Base-by-base conservation (phyloP, 2,888 invertebrate species). In the Ichneumon xanthorius region DNA sequence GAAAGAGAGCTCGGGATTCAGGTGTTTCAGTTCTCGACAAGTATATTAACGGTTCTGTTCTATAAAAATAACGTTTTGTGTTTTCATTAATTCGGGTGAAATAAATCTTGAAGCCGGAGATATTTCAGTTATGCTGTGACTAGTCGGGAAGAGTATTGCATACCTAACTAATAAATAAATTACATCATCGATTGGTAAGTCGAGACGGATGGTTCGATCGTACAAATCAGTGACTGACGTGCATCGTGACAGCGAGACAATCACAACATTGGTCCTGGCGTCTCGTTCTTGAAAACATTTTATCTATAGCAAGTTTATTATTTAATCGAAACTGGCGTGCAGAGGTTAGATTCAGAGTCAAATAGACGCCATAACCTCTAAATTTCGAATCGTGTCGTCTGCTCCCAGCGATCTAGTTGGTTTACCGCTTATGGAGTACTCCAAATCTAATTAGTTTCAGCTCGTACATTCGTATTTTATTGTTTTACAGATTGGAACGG, bases 11-110 rank as follows among this genome's bases (percentile, higher is more conserved):
- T 91, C 89, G 89, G 88, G 55, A 88, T 90, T 87, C 77, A 91
- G 91, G 88, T 91, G 90, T 90, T 91, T 87, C 89, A 89, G 89
- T 91, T 90, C 88, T 88, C 80, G 75, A 82, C 45, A 71, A 86
- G 45, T 11, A 33, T 48, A 65, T 55, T 26, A 53, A 26, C 5
- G 30, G 63, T 63, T 63, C 33, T 68, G 40, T 50, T 80, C 53
- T 33, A 40, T 68, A 80, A 58, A 55, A 6, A 58, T 55, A 53
- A 82, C 63, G 73, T 79, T 58, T 75, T 61, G 14, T 19, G 33
- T 30, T 19, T 50, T 37, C n/a, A 82, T 80, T 11, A 73, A 73
- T 58, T 26, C 19, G 61, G 33, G 33, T 80, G 30, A 30, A 37
- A 48, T 65, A 65, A 76, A 72, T 80, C 40, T 50, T 14, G 68